Conservation (phyloP, 2,888 invertebrate genomes). For the Omphaloscelis lunosa region DNA sequence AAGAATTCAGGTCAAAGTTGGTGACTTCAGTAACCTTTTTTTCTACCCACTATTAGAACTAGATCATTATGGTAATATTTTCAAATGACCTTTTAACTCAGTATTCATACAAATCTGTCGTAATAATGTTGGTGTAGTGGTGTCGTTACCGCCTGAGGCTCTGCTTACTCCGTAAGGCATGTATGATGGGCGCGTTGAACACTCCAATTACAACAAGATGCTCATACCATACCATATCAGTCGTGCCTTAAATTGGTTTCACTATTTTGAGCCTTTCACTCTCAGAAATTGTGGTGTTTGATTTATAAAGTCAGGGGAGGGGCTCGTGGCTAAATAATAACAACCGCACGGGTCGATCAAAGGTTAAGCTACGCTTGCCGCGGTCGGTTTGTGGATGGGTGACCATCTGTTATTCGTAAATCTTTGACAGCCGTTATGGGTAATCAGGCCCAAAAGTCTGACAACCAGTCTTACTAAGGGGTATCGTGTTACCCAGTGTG, state of each 20-base stretch:
- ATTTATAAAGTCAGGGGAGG: background rate
- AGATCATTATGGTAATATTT: constrained; percentile 9
- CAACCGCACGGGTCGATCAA: background rate
- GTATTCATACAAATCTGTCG: constrained; percentile 14
- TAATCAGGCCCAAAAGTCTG: background rate
- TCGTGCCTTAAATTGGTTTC: constrained; percentile 5
- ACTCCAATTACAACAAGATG: constrained; percentile 31
- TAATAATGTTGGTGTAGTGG: constrained; percentile 20
- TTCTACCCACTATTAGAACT: background rate
- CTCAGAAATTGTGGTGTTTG: background rate
- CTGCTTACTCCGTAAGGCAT: constrained; percentile 37
- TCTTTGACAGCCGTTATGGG: background rate
- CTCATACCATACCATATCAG: constrained; percentile 13
- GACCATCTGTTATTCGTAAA: background rate
- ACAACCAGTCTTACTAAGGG: background rate
- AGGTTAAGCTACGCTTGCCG: background rate
- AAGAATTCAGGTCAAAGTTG: background rate
- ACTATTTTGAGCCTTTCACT: constrained; percentile 32
- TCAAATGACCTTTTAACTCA: constrained; percentile 26
- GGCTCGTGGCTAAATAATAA: background rate
- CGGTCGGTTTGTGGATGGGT: too few relatives aligned
- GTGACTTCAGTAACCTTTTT: background rate
- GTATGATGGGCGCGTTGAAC: constrained; percentile 14
- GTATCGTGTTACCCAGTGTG: background rate
- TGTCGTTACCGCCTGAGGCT: constrained; percentile 50